These are phyloP conservation scores for Diachasmimorpha longicaudata DNA, from an alignment of 1,140 invertebrate species.

Conservation along the genomic window DNA sequence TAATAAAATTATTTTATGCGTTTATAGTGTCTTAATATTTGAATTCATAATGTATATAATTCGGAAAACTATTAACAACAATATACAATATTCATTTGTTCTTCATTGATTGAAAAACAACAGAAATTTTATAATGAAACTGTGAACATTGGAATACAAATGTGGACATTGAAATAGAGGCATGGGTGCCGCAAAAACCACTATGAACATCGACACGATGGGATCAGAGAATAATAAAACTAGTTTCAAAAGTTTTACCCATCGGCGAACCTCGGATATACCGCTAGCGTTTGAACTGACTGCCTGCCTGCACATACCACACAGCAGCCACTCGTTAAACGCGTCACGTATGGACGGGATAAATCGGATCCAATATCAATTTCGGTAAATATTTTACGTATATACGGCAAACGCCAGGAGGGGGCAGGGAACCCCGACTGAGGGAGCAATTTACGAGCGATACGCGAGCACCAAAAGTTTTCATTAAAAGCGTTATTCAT, in stretches of 20 bases:
- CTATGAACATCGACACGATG: neutral
- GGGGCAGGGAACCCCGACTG: neutral
- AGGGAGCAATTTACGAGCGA: constrained; percentile 33
- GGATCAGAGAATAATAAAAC: constrained; percentile 1
- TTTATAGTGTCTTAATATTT: too few relatives aligned
- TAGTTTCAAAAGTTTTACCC: neutral
- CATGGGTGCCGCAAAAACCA: neutral
- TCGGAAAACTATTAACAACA: too few relatives aligned
- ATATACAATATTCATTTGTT: too few relatives aligned
- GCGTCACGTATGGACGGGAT: constrained; percentile 20
- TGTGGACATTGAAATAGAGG: neutral
- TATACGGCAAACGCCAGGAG: neutral
- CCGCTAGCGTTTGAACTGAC: neutral
- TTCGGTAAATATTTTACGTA: constrained; percentile 32
- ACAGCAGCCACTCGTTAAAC: constrained; percentile 17
- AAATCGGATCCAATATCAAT: constrained; percentile 36
- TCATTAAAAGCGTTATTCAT: constrained; percentile 39
- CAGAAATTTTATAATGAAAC: neutral
- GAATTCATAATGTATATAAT: too few relatives aligned
- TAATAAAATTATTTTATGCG: too few relatives aligned
- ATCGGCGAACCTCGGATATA: neutral
- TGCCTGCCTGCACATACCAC: neutral
- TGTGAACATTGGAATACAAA: neutral
- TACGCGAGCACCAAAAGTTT: constrained; percentile 33
- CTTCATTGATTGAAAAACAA: neutral